Evolutionary conservation across 2,888 invertebrate species (phyloP).

Genomic region (Acanthoscelides obtectus): DNA sequence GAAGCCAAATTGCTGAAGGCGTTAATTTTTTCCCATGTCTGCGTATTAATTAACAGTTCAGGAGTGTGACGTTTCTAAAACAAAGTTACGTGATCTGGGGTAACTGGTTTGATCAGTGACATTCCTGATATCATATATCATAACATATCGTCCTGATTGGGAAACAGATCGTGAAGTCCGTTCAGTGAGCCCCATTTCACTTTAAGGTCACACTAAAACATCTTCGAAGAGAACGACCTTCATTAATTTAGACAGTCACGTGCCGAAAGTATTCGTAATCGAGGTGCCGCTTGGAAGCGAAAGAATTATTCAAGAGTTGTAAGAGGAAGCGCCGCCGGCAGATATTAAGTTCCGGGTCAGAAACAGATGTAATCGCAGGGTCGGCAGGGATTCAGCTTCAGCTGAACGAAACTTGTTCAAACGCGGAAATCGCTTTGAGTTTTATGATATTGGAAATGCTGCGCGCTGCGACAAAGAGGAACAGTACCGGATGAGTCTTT

Average conservation of each 20-base stretch:
- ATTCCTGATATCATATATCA: too few relatives aligned
- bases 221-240: not conserved
- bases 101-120: too few relatives aligned
- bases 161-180: too few relatives aligned
- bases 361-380: conserved; percentile 23
- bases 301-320: not conserved
- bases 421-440: not conserved
- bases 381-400: conserved; percentile 2
- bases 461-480: not conserved
- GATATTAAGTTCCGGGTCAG: conserved; percentile 16
- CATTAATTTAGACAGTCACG: not conserved
- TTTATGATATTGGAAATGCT: not conserved
- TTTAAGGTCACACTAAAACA: too few relatives aligned
- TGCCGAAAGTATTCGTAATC: not conserved
- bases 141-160: too few relatives aligned
- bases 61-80: too few relatives aligned
- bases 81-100: too few relatives aligned
- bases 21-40: too few relatives aligned
- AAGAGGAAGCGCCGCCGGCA: conserved; percentile 3
- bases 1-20: too few relatives aligned
- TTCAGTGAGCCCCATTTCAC: too few relatives aligned
- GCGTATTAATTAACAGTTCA: too few relatives aligned
- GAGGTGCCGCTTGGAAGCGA: not conserved
- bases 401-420: not conserved
- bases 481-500: not conserved